Base-by-base conservation (phyloP, 2,113 vertebrate genomes). In the Coreoperca whiteheadi region DNA sequence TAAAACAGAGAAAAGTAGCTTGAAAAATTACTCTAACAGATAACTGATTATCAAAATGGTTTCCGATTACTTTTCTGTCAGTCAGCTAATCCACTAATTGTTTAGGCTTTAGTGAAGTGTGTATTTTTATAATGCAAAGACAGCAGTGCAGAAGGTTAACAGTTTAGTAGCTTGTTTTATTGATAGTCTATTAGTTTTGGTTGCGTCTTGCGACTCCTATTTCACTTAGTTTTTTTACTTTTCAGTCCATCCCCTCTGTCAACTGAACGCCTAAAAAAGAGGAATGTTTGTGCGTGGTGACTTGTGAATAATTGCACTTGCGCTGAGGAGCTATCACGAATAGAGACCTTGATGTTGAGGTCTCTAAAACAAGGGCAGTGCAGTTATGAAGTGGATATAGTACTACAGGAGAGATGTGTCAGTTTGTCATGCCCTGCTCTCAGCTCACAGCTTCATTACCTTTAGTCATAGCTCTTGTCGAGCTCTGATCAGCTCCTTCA, bases 401-500 rank as follows among this genome's bases (percentile, higher is more conserved):
- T 82, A 48, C 81, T 63, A 39, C 53, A 60, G 56, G 10, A 41
- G 74, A 74, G 53, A 57, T 46, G 28, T 74, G 65, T 75, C 69
- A 75, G 80, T 79, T 79, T 77, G 74, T 82, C 87, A 79, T 66
- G 54, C 82, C 79, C 71, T 64, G 21, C 57, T 75, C 77, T 28
- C 50, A 4, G 65, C 81, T 86, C 70, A 34, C 54, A 32, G 74
- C 83, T 78, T 87, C 73, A 87, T 88, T 87, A 85, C 72, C 72
- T 87, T 87, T 41, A 77, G 81, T 85, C 84, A 63, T 50, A 34
- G 71, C 68, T 87, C 74, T 74, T 81, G 82, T 83, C 20, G 4
- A 69, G 68, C 76, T 69, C 76, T n/a, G 70, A 85, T 86, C 83
- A 48, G 79, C 74, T 83, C 84, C 54, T 80, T 91, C 78, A 71